A percentile compares a stretch with the other conserved stretches of the same genome.
phyloP scores from a whole-genome alignment of 1,140 invertebrate species.

The Panonychus citri region DNA sequence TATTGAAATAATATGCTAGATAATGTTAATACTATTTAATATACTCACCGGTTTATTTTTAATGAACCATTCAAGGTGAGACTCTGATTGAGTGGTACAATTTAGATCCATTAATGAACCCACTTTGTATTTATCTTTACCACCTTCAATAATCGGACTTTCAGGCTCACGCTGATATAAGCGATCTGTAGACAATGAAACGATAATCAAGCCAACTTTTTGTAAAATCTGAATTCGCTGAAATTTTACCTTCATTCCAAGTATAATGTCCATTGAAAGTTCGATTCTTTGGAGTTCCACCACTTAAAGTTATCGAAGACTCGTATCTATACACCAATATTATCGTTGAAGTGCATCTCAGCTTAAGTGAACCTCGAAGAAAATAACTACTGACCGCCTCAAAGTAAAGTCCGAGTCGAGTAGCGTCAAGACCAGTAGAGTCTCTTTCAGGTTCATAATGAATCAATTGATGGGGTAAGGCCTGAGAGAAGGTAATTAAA shows the following conservation, averaged over 20 bases:
- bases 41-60: conserved; percentile 15
- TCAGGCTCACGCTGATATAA: neutral
- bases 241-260: neutral
- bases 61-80: conserved; percentile 15
- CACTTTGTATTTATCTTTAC: conserved; percentile 46
- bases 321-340: conserved; percentile 4
- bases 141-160: conserved; percentile 47
- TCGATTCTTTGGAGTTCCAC: neutral
- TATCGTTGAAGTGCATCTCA: neutral
- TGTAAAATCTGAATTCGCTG: neutral
- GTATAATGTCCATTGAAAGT: neutral
- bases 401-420: conserved; percentile 3
- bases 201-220: neutral
- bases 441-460: neutral
- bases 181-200: neutral
- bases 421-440: neutral
- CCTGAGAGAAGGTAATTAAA: neutral
- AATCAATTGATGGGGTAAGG: neutral
- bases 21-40: neutral
- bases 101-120: conserved; percentile 55
- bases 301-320: neutral
- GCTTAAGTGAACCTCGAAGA: neutral
- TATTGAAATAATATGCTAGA: neutral
- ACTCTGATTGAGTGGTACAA: conserved; percentile 28
- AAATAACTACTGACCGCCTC: neutral